These are phyloP conservation scores for Rhabdophis nuchalis DNA, from an alignment of 2,797 vertebrate species.

Conservation along the genomic window DNA sequence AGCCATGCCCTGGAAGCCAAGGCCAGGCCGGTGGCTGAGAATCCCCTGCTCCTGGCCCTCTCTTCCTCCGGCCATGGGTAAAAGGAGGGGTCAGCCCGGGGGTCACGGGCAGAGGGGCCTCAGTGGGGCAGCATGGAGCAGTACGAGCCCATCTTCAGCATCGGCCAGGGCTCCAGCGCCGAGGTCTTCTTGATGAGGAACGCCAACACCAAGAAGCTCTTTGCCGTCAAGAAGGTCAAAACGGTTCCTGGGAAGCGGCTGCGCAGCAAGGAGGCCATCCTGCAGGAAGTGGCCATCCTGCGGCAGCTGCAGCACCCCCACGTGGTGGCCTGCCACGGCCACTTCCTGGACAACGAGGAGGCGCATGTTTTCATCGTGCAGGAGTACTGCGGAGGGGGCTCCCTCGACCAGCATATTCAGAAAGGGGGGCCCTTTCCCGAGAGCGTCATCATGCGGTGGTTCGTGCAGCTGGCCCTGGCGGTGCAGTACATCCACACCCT, in stretches of 20 bases:
- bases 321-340: slow-evolving; percentile 72
- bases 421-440: slow-evolving; percentile 65
- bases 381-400: slow-evolving; percentile 79
- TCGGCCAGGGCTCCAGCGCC: slow-evolving; percentile 73
- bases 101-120: neutral
- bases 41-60: neutral
- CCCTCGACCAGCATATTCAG: slow-evolving; percentile 75
- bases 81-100: neutral
- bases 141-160: slow-evolving; percentile 70
- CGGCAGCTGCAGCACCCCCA: slow-evolving; percentile 72
- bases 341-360: slow-evolving; percentile 58
- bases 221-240: slow-evolving; percentile 76
- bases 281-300: slow-evolving; percentile 78
- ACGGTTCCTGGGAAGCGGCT: slow-evolving; percentile 54
- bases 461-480: slow-evolving; percentile 74
- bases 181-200: slow-evolving; percentile 78
- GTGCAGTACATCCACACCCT: slow-evolving; percentile 72
- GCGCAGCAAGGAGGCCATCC: slow-evolving; percentile 61
- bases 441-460: slow-evolving; percentile 72
- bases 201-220: slow-evolving; percentile 59
- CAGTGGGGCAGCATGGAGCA: slow-evolving; percentile 66
- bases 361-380: slow-evolving; percentile 77
- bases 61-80: neutral
- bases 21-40: neutral
- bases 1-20: neutral